phyloP scores from a whole-genome alignment of 2,888 invertebrate species.

The Enchytraeus crypticus region DNA sequence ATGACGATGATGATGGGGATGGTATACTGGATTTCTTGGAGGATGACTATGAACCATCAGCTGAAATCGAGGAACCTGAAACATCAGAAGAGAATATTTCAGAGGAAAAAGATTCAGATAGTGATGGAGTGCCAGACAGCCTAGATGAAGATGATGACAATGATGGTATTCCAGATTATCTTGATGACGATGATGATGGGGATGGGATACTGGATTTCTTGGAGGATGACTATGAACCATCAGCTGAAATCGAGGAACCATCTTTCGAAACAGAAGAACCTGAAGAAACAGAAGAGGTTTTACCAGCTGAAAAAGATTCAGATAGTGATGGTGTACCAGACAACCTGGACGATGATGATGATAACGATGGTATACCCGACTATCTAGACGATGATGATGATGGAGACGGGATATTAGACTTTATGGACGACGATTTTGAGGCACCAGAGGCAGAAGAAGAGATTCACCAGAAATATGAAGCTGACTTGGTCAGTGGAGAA shows the following conservation, averaged over 20 bases:
- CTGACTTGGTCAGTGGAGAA: too few relatives aligned
- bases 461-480: too few relatives aligned
- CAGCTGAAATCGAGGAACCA: too few relatives aligned
- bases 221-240: constrained; percentile 24
- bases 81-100: neutral
- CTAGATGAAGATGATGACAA: constrained; percentile 5
- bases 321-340: constrained; percentile 34
- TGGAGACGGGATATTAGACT: constrained; percentile 29
- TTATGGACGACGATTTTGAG: constrained; percentile 26
- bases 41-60: constrained; percentile 14
- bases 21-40: constrained; percentile 21
- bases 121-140: constrained; percentile 34
- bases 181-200: neutral
- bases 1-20: constrained; percentile 21
- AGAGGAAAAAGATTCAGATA: constrained; percentile 18
- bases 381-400: constrained; percentile 5
- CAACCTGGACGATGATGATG: constrained; percentile 16
- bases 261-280: neutral
- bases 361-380: constrained; percentile 10
- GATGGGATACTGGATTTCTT: constrained; percentile 33
- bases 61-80: neutral
- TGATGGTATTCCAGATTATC: constrained; percentile 18
- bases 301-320: constrained; percentile 5
- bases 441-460: constrained; percentile 20
- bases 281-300: neutral